Evolutionary conservation across 1,140 invertebrate genomes (phyloP), one percentile per base, ranked within the genome.

Genomic region (Caenorhabditis elegans): DNA sequence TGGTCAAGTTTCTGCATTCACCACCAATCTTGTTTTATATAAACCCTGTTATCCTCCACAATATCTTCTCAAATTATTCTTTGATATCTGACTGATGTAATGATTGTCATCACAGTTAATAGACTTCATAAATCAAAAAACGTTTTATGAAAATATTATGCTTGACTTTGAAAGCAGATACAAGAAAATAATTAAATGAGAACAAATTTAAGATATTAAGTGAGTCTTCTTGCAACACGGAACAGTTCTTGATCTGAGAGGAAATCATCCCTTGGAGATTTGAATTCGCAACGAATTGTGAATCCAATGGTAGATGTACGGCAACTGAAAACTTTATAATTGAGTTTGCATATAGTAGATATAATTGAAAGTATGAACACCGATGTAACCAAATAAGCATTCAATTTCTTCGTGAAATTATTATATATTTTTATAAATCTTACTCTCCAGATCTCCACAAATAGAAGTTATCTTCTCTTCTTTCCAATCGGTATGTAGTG

Each of bases 211-310:
- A 80, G 26, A 82, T n/a, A 55, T 75, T 47, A 31, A 39, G 78
- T 79, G 11, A 77, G 82, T 39, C 76, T 78, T 31, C 49, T 36
- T 10, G 78, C 49, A 60, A 60, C 51, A 60, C 51, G 53, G 84
- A 87, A 87, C 10, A 87, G 49, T 43, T 87, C 85, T 28, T 79
- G 70, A 60, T 87, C 86, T 28, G 53, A 65, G 6, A 86, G 87
- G 60, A 87, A 87, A 39, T 85, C 81, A n/a, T 47, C 28, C 8
- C 86, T 76, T 31, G 79, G 80, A 39, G 88, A 87, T 36, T 83
- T 79, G 82, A 87, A 87, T 49, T 87, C 86, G 76, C 86, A 87
- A 22, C 86, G 85, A 28, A 86, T 84, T 19, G 86, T 87, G 76
- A 87, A 88, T 11, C 82, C 86, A 49, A 87, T 88, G 47, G 87